These are phyloP conservation scores for chimpanzee (Pan troglodytes) DNA, from an alignment of 2,113 vertebrate species.

Conservation along the genomic window NHGRI_mPanTro3-v2.1_pri NC_072401.2:42440501-42441000, in stretches of 20 bases:
- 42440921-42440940: neutral
- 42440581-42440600: neutral
- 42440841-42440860: slow-evolving; percentile 19
- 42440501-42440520: neutral
- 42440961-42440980: neutral
- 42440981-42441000: neutral
- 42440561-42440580: neutral
- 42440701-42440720: neutral
- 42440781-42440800: neutral
- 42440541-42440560: neutral
- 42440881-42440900: neutral
- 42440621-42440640: neutral
- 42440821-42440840: neutral
- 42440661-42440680: neutral
- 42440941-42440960: neutral
- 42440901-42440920: neutral
- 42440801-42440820: neutral
- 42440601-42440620: neutral
- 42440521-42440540: no score
- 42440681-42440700: neutral
- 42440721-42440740: neutral
- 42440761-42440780: neutral
- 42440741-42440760: neutral
- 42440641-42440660: neutral
- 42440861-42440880: neutral